phyloP scores from a whole-genome alignment of 2,113 vertebrate species.

The Etheostoma spectabile region DNA sequence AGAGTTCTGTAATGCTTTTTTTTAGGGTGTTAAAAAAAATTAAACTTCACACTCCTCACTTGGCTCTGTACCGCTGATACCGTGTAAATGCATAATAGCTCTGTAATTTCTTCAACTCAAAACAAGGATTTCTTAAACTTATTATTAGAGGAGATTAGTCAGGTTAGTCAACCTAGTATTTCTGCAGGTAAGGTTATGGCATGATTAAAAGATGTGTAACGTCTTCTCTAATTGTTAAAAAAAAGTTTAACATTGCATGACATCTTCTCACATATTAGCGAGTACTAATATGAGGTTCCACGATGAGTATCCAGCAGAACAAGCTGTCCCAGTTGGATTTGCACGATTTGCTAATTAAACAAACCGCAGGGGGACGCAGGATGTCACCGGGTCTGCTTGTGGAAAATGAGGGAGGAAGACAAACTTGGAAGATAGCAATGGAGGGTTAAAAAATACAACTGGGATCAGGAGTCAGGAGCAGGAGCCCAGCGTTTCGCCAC shows the following conservation, averaged over 20 bases:
- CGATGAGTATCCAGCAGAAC: conserved; percentile 46
- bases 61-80: conserved; percentile 2
- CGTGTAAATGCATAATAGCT: conserved; percentile 1
- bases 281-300: conserved; percentile 9
- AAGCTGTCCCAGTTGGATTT: conserved; percentile 73
- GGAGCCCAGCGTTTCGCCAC: conserved; percentile 46
- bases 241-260: conserved; percentile 17
- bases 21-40: conserved; percentile 15
- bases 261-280: background rate
- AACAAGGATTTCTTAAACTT: conserved; percentile 13
- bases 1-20: conserved; percentile 5
- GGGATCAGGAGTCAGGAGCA: conserved; percentile 35
- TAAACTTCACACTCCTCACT: background rate
- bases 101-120: background rate
- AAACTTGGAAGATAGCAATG: conserved; percentile 22
- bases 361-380: conserved; percentile 57
- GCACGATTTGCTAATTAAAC: conserved; percentile 75
- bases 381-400: conserved; percentile 39
- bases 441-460: background rate
- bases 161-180: background rate
- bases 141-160: background rate
- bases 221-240: conserved; percentile 6
- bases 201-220: background rate
- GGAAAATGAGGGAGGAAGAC: conserved; percentile 41
- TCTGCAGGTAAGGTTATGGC: background rate